Percentiles rank a stretch among this genome's conserved stretches.
Evolutionary conservation across 2,113 vertebrate species (phyloP).

Genomic region (Strix aluco): DNA sequence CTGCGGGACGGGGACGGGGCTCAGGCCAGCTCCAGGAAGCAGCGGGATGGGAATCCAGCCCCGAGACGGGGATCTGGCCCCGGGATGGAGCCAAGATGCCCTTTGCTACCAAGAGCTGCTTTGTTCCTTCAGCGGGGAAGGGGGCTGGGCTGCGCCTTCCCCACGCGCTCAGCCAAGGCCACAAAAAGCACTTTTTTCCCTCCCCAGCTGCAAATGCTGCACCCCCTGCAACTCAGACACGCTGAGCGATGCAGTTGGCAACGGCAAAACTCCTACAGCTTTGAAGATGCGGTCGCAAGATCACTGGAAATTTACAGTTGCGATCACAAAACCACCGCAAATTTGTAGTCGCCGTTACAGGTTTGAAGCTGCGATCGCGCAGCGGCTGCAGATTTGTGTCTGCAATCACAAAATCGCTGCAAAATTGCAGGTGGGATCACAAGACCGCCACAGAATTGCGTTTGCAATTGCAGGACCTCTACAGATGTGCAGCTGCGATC

Average conservation of each 20-base stretch:
- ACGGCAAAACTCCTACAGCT: rapidly evolving
- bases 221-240: rapidly evolving
- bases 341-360: not conserved
- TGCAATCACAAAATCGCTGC: too few species aligned
- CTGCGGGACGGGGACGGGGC: not conserved
- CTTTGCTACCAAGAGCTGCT: not conserved
- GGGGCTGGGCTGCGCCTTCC: not conserved
- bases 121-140: not conserved
- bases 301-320: rapidly evolving
- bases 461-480: too few species aligned
- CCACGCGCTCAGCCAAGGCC: rapidly evolving
- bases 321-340: rapidly evolving
- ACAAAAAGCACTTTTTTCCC: rapidly evolving
- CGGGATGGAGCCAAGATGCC: not conserved
- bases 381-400: too few species aligned
- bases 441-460: not conserved
- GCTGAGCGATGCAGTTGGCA: rapidly evolving
- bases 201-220: not conserved
- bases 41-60: rapidly evolving
- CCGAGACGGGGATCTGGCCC: not conserved
- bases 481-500: too few species aligned
- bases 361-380: not conserved
- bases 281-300: rapidly evolving
- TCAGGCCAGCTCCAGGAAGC: not conserved
- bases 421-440: too few species aligned